phyloP scores from a whole-genome alignment of 2,797 vertebrate species.

The Poeciliopsis gracilis region DNA sequence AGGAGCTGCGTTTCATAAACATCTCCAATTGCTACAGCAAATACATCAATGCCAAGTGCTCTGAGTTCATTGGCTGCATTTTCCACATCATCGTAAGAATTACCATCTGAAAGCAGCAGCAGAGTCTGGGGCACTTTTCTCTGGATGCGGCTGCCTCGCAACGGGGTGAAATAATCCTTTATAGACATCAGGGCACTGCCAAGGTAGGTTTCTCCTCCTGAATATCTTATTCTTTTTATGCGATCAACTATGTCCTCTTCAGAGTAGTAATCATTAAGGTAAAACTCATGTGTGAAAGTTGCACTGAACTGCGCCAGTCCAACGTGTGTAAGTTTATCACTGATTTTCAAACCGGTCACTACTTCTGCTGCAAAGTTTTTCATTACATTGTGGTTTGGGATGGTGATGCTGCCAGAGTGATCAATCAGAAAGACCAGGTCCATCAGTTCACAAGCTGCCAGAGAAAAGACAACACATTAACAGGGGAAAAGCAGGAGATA shows the following conservation, averaged over 20 bases:
- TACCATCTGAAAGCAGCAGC: conserved; percentile 80
- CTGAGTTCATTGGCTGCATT: conserved; percentile 61
- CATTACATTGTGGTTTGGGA: conserved; percentile 57
- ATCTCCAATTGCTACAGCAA: conserved; percentile 74
- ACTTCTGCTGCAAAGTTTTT: conserved; percentile 73
- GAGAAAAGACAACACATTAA: conserved; percentile 2
- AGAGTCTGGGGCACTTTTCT: conserved; percentile 69
- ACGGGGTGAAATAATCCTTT: conserved; percentile 64
- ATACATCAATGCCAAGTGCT: conserved; percentile 58
- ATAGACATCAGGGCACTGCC: conserved; percentile 70
- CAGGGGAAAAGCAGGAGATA: too few relatives aligned
- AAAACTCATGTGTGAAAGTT: conserved; percentile 63
- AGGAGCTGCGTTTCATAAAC: conserved; percentile 63
- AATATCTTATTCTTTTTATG: conserved; percentile 53
- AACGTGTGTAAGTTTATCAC: conserved; percentile 57
- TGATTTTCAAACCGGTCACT: conserved; percentile 67
- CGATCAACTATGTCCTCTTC: conserved; percentile 36
- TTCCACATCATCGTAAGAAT: conserved; percentile 66
- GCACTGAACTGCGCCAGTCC: conserved; percentile 83
- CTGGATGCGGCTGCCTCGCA: conserved; percentile 43
- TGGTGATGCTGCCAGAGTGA: conserved; percentile 74
- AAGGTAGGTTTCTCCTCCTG: conserved; percentile 42
- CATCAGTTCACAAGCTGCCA: conserved; percentile 71
- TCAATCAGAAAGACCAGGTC: conserved; percentile 85
- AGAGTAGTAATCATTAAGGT: conserved; percentile 59